These are phyloP conservation scores for Lota lota DNA, from an alignment of 2,113 vertebrate species.

Conservation along the genomic window DNA sequence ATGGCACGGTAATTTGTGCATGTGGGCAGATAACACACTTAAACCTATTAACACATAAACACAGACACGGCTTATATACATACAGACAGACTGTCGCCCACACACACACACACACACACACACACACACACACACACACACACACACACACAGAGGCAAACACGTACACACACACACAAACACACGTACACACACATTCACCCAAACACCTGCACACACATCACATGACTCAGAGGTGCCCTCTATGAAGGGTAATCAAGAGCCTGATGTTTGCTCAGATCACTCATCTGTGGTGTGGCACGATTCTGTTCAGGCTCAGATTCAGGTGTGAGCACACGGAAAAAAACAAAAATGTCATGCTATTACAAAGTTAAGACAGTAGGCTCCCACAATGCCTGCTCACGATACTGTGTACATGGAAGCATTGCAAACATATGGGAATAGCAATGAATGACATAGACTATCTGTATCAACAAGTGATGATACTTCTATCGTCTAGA, in stretches of 20 bases:
- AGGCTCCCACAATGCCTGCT: too few relatives aligned
- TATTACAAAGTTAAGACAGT: too few relatives aligned
- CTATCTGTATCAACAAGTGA: too few relatives aligned
- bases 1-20: not conserved
- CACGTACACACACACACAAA: not conserved
- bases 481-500: too few relatives aligned
- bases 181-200: not conserved
- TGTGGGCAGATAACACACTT: not conserved
- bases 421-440: too few relatives aligned
- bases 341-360: too few relatives aligned
- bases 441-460: too few relatives aligned
- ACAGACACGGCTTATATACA: not conserved
- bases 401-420: too few relatives aligned
- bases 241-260: constrained; percentile 39
- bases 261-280: constrained; percentile 39
- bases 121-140: constrained; percentile 17
- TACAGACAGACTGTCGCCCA: not conserved
- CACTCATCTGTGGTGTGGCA: constrained; percentile 22
- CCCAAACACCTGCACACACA: constrained; percentile 4
- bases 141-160: not conserved
- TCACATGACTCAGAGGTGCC: constrained; percentile 38
- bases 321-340: too few relatives aligned
- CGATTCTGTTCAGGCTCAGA: not conserved
- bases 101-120: constrained; percentile 2
- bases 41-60: not conserved